These are phyloP conservation scores for Cryptoleucopteryx plumbea DNA, from an alignment of 2,113 vertebrate species.

Conservation along the genomic window DNA sequence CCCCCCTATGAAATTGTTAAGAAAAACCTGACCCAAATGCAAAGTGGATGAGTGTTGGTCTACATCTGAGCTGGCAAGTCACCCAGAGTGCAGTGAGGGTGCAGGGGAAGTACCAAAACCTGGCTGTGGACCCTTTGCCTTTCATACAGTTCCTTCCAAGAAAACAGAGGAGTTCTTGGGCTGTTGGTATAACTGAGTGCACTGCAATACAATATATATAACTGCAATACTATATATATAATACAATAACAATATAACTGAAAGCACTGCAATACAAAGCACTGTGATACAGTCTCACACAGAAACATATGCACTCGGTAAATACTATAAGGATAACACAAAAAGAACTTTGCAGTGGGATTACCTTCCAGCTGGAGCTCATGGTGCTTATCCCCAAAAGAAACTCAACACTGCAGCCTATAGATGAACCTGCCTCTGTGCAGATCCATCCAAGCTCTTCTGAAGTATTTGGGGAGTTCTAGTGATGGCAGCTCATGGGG, in stretches of 20 bases:
- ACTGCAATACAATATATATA: not conserved
- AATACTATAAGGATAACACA: not conserved
- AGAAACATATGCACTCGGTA: not conserved
- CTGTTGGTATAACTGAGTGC: not conserved
- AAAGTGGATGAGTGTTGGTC: not conserved
- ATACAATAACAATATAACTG: not conserved
- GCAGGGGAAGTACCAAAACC: not conserved
- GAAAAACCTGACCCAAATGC: not conserved
- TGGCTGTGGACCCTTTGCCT: not conserved
- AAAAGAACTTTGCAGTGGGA: not conserved
- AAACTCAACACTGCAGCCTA: accelerated
- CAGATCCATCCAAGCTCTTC: not conserved
- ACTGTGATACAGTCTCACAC: not conserved
- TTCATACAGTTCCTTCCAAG: not conserved
- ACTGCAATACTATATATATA: too few relatives aligned
- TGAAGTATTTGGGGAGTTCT: not conserved
- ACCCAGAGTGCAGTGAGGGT: not conserved
- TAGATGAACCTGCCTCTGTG: not conserved
- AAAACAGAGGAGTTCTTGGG: not conserved
- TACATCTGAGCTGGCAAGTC: not conserved
- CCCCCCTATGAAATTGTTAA: accelerated
- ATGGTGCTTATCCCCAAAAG: not conserved
- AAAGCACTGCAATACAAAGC: not conserved
- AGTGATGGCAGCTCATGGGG: not conserved
- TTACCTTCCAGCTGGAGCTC: not conserved